Conservation (phyloP, 2,797 vertebrate genomes). For the Natrix natrix region DNA sequence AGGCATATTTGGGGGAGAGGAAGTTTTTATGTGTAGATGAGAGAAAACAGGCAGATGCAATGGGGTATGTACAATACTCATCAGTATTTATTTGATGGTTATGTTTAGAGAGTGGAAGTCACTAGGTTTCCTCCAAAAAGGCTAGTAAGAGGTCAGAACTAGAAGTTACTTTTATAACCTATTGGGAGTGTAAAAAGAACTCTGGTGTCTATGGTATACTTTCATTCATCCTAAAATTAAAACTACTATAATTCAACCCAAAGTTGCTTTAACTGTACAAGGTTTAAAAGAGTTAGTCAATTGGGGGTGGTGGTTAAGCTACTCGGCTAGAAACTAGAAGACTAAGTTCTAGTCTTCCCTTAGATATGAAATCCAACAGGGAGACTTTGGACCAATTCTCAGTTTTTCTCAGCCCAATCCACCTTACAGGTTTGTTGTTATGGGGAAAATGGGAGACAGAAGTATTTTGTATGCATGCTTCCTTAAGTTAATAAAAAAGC, state of each 20-base stretch:
- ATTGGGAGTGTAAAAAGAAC: background rate
- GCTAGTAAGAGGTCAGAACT: background rate
- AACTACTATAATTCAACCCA: background rate
- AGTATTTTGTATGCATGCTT: background rate
- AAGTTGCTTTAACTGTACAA: background rate
- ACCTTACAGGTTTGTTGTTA: background rate
- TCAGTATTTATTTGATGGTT: background rate
- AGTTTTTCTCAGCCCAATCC: background rate
- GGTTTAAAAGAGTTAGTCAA: background rate
- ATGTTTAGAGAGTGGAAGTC: background rate
- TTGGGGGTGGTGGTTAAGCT: background rate
- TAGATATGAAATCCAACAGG: background rate
- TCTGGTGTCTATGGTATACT: background rate
- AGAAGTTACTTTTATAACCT: background rate
- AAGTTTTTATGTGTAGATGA: background rate
- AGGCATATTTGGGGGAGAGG: background rate
- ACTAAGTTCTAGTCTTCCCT: background rate
- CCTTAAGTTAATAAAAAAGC: background rate
- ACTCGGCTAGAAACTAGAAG: background rate
- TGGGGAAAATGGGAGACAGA: background rate
- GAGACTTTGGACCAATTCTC: background rate
- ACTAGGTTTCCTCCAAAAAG: background rate
- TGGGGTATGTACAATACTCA: background rate
- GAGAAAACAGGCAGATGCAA: background rate
- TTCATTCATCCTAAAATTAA: background rate